Conservation (phyloP, 2,113 vertebrate genomes). For the Anarhynchus alexandrinus region DNA sequence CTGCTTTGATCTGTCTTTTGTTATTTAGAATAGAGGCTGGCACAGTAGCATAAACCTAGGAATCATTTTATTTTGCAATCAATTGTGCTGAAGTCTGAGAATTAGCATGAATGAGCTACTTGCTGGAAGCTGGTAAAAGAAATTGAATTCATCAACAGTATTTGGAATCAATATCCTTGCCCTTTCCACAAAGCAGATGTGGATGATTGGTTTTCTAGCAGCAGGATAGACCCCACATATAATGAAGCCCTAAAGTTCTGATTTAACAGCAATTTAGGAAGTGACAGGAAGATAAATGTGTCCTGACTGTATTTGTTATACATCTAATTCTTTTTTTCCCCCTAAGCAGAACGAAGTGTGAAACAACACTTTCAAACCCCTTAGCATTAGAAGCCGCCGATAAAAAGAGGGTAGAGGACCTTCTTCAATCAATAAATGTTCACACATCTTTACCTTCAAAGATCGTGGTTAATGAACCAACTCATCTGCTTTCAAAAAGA, state of each 20-base stretch:
- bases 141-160: neutral
- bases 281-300: neutral
- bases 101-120: neutral
- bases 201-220: neutral
- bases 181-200: neutral
- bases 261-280: neutral
- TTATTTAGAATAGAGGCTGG: neutral
- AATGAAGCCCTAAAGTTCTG: neutral
- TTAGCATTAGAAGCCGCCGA: slow-evolving; percentile 75
- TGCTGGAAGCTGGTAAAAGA: neutral
- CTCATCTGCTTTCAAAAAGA: slow-evolving; percentile 73
- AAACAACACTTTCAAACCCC: slow-evolving; percentile 80
- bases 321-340: neutral
- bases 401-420: slow-evolving; percentile 76
- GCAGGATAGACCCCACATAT: neutral
- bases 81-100: neutral
- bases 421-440: slow-evolving; percentile 74
- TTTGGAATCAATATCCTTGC: neutral
- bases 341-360: slow-evolving; percentile 59
- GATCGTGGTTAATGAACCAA: neutral
- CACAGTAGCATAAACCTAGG: neutral
- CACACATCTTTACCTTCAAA: slow-evolving; percentile 58
- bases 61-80: neutral
- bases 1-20: neutral
- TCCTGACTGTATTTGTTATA: neutral